A percentile compares a stretch with the other conserved stretches of the same genome.
Conservation (phyloP, 2,113 vertebrate species). For the Acanthochromis polyacanthus region DNA sequence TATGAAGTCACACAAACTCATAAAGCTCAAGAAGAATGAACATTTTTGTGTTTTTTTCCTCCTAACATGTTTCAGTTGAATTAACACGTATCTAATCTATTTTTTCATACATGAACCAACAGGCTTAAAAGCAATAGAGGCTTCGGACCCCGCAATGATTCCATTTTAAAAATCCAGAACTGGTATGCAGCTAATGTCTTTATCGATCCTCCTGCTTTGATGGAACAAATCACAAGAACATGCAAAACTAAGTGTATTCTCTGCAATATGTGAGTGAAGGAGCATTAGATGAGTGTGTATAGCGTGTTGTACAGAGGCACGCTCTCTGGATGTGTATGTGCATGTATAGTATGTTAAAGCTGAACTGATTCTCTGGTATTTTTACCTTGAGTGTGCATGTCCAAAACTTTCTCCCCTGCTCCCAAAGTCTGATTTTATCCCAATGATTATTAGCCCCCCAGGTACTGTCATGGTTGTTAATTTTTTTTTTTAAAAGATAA, state of each 20-base stretch:
- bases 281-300: slow-evolving; percentile 27
- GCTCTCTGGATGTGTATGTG: slow-evolving; percentile 45
- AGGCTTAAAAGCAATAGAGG: slow-evolving; percentile 62
- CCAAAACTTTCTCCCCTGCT: slow-evolving; percentile 23
- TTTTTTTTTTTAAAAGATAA: background rate
- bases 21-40: background rate
- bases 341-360: slow-evolving; percentile 54
- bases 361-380: slow-evolving; percentile 41
- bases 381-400: slow-evolving; percentile 66
- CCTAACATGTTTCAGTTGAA: background rate
- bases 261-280: slow-evolving; percentile 48
- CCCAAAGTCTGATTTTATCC: slow-evolving; percentile 24
- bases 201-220: slow-evolving; percentile 29
- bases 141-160: slow-evolving; percentile 34
- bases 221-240: slow-evolving; percentile 33
- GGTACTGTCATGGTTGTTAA: slow-evolving; percentile 32
- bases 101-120: slow-evolving; percentile 26
- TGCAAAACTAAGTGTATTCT: slow-evolving; percentile 43
- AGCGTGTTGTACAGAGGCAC: slow-evolving; percentile 32
- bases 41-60: background rate
- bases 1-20: background rate
- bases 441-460: slow-evolving; percentile 17
- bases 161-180: slow-evolving; percentile 13
- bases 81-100: background rate
- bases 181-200: slow-evolving; percentile 55